These are phyloP conservation scores for Protomyctophum bolini DNA, from an alignment of 2,113 vertebrate genomes.

Conservation along the genomic window DNA sequence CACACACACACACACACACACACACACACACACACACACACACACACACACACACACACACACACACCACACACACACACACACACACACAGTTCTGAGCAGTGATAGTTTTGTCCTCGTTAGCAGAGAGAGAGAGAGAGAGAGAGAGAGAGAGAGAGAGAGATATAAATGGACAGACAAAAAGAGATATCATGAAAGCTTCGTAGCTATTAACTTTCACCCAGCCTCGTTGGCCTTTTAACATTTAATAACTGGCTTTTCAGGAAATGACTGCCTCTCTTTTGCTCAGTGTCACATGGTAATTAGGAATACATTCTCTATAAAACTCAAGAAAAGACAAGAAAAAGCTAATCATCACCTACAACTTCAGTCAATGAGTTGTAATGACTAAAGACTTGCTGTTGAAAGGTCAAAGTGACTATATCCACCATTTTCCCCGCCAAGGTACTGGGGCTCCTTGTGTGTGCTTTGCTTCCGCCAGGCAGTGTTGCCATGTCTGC, in stretches of 20 bases:
- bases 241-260: constrained; percentile 3
- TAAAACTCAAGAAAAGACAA: neutral
- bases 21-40: neutral
- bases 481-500: too few species aligned
- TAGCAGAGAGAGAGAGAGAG: too few species aligned
- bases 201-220: constrained; percentile 2
- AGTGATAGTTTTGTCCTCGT: neutral
- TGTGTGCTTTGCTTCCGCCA: too few species aligned
- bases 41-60: neutral
- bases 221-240: neutral
- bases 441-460: too few species aligned
- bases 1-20: too few species aligned
- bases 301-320: neutral
- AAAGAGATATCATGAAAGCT: neutral
- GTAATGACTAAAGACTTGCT: neutral
- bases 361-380: neutral
- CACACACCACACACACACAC: too few species aligned
- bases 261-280: neutral
- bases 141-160: neutral
- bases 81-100: neutral
- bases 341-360: neutral
- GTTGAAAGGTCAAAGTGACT: neutral
- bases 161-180: neutral
- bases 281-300: neutral
- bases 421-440: too few species aligned